phyloP scores from a whole-genome alignment of 2,888 invertebrate genomes.

The Emesis castigata region DNA sequence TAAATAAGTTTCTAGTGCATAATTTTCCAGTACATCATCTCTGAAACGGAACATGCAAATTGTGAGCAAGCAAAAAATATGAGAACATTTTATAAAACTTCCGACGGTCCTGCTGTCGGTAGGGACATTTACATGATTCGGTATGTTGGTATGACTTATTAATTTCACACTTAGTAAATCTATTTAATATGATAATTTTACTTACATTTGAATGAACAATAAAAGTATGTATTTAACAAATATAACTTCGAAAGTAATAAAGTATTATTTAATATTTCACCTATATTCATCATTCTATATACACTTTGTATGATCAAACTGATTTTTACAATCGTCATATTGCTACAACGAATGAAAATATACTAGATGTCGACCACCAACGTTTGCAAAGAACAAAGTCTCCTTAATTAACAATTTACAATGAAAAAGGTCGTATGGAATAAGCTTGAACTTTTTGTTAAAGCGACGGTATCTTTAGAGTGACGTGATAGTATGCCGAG shows the following conservation, averaged over 20 bases:
- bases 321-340: constrained; percentile 10
- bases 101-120: constrained; percentile 76
- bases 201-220: not conserved
- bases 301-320: not conserved
- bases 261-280: not conserved
- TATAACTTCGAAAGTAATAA: not conserved
- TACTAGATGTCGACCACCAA: constrained; percentile 28
- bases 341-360: constrained; percentile 21
- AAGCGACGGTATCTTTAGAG: constrained; percentile 12
- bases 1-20: constrained; percentile 82
- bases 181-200: constrained; percentile 3
- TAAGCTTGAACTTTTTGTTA: constrained; percentile 50
- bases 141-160: constrained; percentile 61
- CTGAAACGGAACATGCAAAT: constrained; percentile 86
- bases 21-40: constrained; percentile 84
- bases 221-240: not conserved
- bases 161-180: constrained; percentile 56
- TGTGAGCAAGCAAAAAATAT: constrained; percentile 82
- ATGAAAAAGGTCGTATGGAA: constrained; percentile 26
- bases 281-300: not conserved
- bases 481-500: constrained; percentile 46
- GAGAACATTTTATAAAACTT: constrained; percentile 84
- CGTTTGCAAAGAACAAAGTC: constrained; percentile 25
- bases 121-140: constrained; percentile 73
- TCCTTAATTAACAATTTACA: constrained; percentile 46